phyloP scores from a whole-genome alignment of 1,140 invertebrate genomes.

The Atta cephalotes region DNA sequence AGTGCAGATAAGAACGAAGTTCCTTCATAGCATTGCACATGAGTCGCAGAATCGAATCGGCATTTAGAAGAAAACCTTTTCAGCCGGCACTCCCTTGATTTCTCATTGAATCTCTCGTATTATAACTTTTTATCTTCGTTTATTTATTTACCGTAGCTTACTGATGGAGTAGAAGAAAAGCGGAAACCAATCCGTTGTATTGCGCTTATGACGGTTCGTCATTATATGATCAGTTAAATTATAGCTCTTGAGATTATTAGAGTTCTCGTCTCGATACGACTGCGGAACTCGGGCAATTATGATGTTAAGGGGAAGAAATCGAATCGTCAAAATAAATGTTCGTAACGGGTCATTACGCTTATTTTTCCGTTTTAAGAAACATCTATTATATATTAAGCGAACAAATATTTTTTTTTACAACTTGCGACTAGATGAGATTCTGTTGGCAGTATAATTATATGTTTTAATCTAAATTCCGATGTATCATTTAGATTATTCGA shows the following conservation, averaged over 20 bases:
- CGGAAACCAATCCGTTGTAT: constrained; percentile 46
- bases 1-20: constrained; percentile 24
- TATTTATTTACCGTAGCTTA: background rate
- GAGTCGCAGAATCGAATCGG: constrained; percentile 58
- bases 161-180: constrained; percentile 40
- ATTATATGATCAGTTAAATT: constrained; percentile 42
- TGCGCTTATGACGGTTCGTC: constrained; percentile 32
- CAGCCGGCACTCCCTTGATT: constrained; percentile 70
- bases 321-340: constrained; percentile 6
- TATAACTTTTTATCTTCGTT: constrained; percentile 16
- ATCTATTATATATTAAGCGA: background rate
- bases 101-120: constrained; percentile 37
- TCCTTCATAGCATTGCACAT: constrained; percentile 28
- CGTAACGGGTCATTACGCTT: background rate
- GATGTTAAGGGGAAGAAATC: constrained; percentile 24
- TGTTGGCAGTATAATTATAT: background rate
- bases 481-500: constrained; percentile 4
- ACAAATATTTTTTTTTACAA: background rate
- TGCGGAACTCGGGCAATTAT: constrained; percentile 14
- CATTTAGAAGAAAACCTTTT: constrained; percentile 77
- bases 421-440: background rate
- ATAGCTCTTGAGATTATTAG: constrained; percentile 30
- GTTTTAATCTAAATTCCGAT: background rate
- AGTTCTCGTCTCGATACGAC: constrained; percentile 5
- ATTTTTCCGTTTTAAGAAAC: background rate